Conservation (phyloP, 2,113 vertebrate genomes). For the Procavia capensis region DNA sequence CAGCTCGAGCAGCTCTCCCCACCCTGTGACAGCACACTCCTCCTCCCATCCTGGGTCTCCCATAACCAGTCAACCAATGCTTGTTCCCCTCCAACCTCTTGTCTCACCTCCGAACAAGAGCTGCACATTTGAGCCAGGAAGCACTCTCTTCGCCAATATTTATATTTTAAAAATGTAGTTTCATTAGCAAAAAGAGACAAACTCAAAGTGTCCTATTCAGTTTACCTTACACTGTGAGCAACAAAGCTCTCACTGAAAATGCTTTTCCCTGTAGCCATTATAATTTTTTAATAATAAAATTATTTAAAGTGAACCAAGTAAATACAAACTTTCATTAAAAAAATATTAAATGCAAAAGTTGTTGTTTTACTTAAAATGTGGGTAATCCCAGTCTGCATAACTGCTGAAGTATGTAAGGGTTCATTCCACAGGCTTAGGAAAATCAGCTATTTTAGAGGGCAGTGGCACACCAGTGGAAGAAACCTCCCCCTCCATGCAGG, state of each 20-base stretch:
- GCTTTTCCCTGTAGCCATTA: neutral
- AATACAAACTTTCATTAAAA: constrained; percentile 42
- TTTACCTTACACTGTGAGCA: neutral
- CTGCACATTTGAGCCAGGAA: too few species aligned
- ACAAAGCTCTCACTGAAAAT: neutral
- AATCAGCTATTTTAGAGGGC: neutral
- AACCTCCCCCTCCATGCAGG: too few species aligned
- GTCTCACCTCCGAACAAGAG: too few species aligned
- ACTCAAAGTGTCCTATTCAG: neutral
- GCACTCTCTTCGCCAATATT: too few species aligned
- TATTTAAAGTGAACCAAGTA: neutral
- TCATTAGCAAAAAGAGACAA: neutral
- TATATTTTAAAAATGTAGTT: neutral
- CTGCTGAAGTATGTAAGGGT: neutral
- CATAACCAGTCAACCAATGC: too few species aligned
- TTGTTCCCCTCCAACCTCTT: too few species aligned
- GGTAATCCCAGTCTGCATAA: neutral
- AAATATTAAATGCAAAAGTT: neutral
- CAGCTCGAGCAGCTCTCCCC: too few species aligned
- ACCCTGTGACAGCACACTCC: too few species aligned
- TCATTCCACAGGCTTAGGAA: neutral
- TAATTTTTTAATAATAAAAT: neutral
- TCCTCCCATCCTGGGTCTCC: too few species aligned
- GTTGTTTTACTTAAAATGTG: neutral
- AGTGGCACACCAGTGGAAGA: too few species aligned